These are phyloP conservation scores for Pseudotriccus pelzelni DNA, from an alignment of 2,797 vertebrate genomes.

Conservation along the genomic window DNA sequence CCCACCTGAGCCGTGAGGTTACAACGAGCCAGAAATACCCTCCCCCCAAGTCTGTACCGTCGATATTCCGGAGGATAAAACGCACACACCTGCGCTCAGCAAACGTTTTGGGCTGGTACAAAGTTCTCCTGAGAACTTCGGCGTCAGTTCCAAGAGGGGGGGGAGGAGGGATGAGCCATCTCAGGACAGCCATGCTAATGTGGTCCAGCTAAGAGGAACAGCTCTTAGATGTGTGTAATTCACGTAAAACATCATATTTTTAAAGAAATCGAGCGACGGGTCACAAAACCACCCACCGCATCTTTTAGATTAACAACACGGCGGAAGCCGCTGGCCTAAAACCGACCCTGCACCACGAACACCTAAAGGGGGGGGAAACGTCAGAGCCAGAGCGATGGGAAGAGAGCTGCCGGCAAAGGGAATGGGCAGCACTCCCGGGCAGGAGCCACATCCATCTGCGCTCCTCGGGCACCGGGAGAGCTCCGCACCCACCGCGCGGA, in stretches of 20 bases:
- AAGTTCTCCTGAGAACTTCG: not conserved
- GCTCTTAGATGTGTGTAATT: rapidly evolving
- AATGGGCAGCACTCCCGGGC: not conserved
- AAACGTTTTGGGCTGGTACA: rapidly evolving
- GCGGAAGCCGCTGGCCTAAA: not conserved
- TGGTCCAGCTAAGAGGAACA: not conserved
- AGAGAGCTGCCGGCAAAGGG: not conserved
- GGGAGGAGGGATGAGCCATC: no score
- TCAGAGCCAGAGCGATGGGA: rapidly evolving
- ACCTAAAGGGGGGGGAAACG: not conserved
- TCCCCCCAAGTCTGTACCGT: rapidly evolving
- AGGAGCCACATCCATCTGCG: not conserved
- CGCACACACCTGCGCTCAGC: rapidly evolving
- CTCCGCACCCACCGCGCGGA: not conserved
- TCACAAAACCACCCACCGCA: no score
- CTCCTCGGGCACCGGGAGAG: not conserved
- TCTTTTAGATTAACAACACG: rapidly evolving
- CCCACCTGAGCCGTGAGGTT: not conserved
- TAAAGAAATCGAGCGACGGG: not conserved
- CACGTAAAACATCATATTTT: rapidly evolving
- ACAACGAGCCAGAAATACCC: rapidly evolving
- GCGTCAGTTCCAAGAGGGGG: not conserved
- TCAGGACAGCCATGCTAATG: not conserved
- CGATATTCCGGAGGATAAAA: not conserved
- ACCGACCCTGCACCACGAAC: not conserved